Base-by-base conservation (phyloP, 1,140 invertebrate genomes). In the Lepidurus couesii region DNA sequence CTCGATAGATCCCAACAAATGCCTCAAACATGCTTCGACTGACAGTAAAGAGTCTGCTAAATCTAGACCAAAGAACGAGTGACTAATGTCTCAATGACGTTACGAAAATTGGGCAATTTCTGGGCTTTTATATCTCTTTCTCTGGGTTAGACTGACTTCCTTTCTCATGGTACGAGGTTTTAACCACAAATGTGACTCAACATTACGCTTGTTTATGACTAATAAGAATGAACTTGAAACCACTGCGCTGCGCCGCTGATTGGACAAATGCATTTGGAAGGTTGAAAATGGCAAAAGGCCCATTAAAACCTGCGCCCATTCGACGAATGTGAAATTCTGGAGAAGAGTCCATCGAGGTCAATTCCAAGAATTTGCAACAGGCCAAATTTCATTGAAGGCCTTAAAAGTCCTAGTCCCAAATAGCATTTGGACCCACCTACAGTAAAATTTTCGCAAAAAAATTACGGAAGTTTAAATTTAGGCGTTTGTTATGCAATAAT, bases 51-150 rank as follows among this genome's bases (percentile, higher is more conserved):
- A 21, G 53, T 65, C 13, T 7, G 21, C 13, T n/a, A 21, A 65
- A 65, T 65, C 53, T 65, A 65, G 16, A 21, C 53, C 53, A 65
- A 65, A 65, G 53, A 65, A 16, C 53, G 47, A 65, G 21, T 65
- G 53, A 65, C 53, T 65, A 16, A 11, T 65, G 16, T 65, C 21
- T 65, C 53, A 65, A 65, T 65, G 53, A 65, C 53, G 53, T 16
- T 13, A 21, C 9, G 53, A 65, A 13, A 13, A 16, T 65, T 65
- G 53, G 16, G 53, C 5, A 65, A 65, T n/a, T 21, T 13, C 21
- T 5, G 21, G 21, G 16, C 53, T 65, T 65, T 13, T 65, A 4
- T 34, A 34, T 34, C 34, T 65, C 8, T 65, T 65, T 65, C 21
- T 21, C 16, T 0, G 13, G 16, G 13, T 16, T 21, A 65, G 5